A percentile compares a stretch with the other conserved stretches of the same genome.
These are phyloP conservation scores for Fragum fragum DNA, from an alignment of 2,888 invertebrate genomes.

Conservation along the genomic window DNA sequence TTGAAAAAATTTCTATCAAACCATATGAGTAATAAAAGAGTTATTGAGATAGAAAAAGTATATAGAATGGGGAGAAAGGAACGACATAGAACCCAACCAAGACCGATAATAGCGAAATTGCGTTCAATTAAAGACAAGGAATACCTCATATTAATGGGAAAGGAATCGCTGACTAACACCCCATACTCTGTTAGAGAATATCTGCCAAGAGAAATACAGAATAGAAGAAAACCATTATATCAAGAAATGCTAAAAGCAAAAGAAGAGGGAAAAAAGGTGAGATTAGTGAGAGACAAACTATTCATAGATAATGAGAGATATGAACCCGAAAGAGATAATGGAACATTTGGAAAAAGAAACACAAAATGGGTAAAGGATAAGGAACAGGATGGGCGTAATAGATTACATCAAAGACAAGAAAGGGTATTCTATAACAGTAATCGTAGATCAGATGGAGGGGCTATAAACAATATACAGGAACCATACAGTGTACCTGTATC, in stretches of 20 bases:
- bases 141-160: background rate
- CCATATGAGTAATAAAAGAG: too few species aligned
- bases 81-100: too few species aligned
- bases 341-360: background rate
- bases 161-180: background rate
- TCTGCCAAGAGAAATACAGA: background rate
- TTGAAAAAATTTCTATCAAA: too few species aligned
- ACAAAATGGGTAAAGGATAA: background rate
- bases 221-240: background rate
- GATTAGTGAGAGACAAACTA: background rate
- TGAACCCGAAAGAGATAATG: background rate
- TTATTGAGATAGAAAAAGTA: too few species aligned
- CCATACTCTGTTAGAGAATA: background rate
- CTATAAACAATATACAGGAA: too few species aligned
- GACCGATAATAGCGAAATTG: conserved; percentile 7
- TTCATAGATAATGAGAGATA: background rate
- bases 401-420: too few species aligned
- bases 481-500: too few species aligned
- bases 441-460: too few species aligned
- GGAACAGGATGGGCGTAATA: background rate
- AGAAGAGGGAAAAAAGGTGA: background rate
- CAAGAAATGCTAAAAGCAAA: background rate
- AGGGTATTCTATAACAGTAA: too few species aligned
- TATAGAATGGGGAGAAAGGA: too few species aligned
- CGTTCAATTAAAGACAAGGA: background rate